A percentile compares a stretch with the other conserved stretches of the same genome.
These are phyloP conservation scores for Osmoderma eremita DNA, from an alignment of 2,888 invertebrate genomes.

Conservation along the genomic window DNA sequence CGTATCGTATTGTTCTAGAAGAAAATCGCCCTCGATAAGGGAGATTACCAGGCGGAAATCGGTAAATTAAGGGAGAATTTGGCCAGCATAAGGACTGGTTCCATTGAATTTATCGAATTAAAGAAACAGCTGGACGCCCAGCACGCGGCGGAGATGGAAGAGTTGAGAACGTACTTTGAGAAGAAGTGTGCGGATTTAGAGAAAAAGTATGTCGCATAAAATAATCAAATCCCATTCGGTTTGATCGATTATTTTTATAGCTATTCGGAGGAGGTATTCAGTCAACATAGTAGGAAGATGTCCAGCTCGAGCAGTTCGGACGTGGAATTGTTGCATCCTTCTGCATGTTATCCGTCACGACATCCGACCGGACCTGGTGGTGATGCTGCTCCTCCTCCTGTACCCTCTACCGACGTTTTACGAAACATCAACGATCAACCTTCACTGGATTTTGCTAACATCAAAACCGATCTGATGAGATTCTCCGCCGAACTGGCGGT, in stretches of 20 bases:
- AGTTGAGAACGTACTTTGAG: slow-evolving; percentile 82
- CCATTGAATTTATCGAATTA: slow-evolving; percentile 68
- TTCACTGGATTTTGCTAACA: slow-evolving; percentile 50
- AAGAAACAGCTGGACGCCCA: slow-evolving; percentile 71
- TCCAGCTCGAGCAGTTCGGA: slow-evolving; percentile 63
- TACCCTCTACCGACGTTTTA: neutral
- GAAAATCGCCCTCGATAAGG: slow-evolving; percentile 69
- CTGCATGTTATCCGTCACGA: slow-evolving; percentile 8
- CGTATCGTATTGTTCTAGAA: slow-evolving; percentile 58
- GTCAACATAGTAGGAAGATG: slow-evolving; percentile 72
- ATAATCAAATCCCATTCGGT: no score
- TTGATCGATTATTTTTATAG: slow-evolving; percentile 54
- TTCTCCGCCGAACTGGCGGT: slow-evolving; percentile 50
- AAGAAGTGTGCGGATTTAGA: slow-evolving; percentile 82
- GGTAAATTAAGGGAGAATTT: slow-evolving; percentile 67
- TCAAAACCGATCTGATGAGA: slow-evolving; percentile 55
- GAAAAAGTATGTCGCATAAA: slow-evolving; percentile 74
- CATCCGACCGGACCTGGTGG: slow-evolving; percentile 54
- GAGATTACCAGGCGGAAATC: slow-evolving; percentile 67
- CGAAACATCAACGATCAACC: no score
- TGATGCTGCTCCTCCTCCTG: slow-evolving; percentile 45
- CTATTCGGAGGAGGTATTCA: slow-evolving; percentile 75
- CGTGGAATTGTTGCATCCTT: slow-evolving; percentile 55
- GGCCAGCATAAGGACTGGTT: slow-evolving; percentile 69
- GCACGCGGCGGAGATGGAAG: slow-evolving; percentile 82